A percentile compares a stretch with the other conserved stretches of the same genome.
Evolutionary conservation across 2,888 invertebrate genomes (phyloP).

Genomic region (Serrognathus titanus): DNA sequence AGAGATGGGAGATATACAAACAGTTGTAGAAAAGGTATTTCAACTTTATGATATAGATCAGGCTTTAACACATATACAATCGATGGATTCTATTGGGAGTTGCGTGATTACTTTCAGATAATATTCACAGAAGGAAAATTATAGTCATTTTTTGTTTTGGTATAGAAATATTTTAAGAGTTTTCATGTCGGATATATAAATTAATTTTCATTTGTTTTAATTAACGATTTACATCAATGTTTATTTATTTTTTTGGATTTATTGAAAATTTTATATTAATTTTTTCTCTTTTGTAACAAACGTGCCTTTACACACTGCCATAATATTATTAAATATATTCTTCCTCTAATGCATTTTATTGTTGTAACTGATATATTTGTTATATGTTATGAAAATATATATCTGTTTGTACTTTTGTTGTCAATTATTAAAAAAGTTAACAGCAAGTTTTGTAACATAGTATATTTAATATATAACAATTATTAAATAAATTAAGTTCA

Average conservation of each 20-base stretch:
- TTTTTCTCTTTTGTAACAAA: too few relatives aligned
- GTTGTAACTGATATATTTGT: neutral
- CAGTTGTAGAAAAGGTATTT: slow-evolving; percentile 56
- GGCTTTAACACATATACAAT: slow-evolving; percentile 43
- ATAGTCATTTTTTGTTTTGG: too few relatives aligned
- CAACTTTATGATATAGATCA: slow-evolving; percentile 44
- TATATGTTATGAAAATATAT: neutral
- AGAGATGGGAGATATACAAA: slow-evolving; percentile 54
- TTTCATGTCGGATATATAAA: too few relatives aligned
- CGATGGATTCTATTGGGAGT: slow-evolving; percentile 44
- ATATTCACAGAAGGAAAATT: slow-evolving; percentile 1
- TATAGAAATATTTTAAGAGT: too few relatives aligned
- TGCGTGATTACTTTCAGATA: slow-evolving; percentile 46
- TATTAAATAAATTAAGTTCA: slow-evolving; percentile 11
- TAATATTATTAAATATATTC: too few relatives aligned
- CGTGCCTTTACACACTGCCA: too few relatives aligned
- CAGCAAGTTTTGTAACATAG: neutral
- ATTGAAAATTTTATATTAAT: neutral
- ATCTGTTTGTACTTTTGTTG: neutral
- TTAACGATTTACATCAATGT: too few relatives aligned
- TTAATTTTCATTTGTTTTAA: too few relatives aligned
- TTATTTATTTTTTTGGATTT: neutral
- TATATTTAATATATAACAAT: slow-evolving; percentile 10
- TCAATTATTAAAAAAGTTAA: neutral
- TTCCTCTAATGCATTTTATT: neutral